Evolutionary conservation across 2,888 invertebrate species (phyloP).

Genomic region (Drosophila gaucha): DNA sequence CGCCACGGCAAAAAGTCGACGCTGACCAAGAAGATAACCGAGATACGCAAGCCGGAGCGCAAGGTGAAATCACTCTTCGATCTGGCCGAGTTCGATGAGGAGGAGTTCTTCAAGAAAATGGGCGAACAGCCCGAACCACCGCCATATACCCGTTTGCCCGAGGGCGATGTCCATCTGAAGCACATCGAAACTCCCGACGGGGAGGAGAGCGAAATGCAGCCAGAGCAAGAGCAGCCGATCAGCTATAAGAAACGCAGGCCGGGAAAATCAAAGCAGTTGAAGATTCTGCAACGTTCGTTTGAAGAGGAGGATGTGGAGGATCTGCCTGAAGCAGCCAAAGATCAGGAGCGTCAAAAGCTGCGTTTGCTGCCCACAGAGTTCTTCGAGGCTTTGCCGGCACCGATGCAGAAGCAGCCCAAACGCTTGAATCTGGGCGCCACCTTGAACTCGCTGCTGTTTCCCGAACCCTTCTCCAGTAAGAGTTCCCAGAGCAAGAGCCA

Average conservation of each 20-base stretch:
- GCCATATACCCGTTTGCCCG: conserved; percentile 69
- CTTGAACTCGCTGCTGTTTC: conserved; percentile 69
- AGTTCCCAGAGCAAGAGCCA: conserved; percentile 24
- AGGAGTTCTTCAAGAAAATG: conserved; percentile 79
- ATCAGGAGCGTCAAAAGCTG: conserved; percentile 24
- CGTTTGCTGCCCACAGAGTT: conserved; percentile 77
- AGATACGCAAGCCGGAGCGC: conserved; percentile 77
- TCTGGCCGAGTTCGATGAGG: conserved; percentile 75
- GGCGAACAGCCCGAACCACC: conserved; percentile 61
- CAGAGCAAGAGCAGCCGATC: conserved; percentile 51
- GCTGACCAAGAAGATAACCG: conserved; percentile 77
- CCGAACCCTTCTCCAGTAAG: conserved; percentile 71
- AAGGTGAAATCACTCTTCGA: conserved; percentile 65
- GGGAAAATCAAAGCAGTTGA: conserved; percentile 32
- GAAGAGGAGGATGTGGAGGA: conserved; percentile 34
- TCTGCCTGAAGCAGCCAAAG: not conserved
- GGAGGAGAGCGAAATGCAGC: conserved; percentile 72
- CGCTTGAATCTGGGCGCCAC: conserved; percentile 59
- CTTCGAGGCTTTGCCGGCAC: conserved; percentile 72
- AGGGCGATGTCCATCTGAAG: conserved; percentile 81
- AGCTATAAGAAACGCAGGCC: conserved; percentile 22
- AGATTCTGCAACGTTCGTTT: conserved; percentile 48
- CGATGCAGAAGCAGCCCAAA: conserved; percentile 40
- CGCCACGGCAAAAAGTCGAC: conserved; percentile 64
- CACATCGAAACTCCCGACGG: conserved; percentile 75